Evolutionary conservation across 1,140 invertebrate genomes (phyloP).

Genomic region (Platyscapa corneri): DNA sequence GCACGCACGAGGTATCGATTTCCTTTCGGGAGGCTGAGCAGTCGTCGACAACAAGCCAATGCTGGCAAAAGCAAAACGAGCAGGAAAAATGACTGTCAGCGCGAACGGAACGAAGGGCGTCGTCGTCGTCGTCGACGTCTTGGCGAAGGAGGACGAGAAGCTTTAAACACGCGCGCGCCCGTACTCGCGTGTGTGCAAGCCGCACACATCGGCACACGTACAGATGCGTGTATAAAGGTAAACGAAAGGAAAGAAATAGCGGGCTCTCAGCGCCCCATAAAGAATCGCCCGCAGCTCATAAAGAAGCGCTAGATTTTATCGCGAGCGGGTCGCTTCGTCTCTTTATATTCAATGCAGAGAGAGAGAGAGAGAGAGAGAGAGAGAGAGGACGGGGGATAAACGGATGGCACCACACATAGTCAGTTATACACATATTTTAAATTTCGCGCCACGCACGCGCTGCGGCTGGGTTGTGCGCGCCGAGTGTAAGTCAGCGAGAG

Average conservation of each 20-base stretch:
- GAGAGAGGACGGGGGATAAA: neutral
- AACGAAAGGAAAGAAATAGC: slow-evolving; percentile 54
- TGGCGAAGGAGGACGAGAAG: slow-evolving; percentile 53
- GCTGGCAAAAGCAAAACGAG: neutral
- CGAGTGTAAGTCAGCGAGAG: slow-evolving; percentile 9
- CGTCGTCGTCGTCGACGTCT: slow-evolving; percentile 1
- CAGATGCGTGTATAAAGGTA: slow-evolving; percentile 29
- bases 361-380: slow-evolving; percentile 9
- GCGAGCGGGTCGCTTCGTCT: slow-evolving; percentile 59
- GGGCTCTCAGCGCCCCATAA: slow-evolving; percentile 66
- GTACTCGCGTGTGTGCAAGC: neutral
- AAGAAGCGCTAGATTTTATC: slow-evolving; percentile 75
- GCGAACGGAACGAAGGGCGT: slow-evolving; percentile 18
- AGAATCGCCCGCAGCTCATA: slow-evolving; percentile 74
- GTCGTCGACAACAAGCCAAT: neutral
- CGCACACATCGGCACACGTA: slow-evolving; percentile 30
- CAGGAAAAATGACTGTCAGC: slow-evolving; percentile 2
- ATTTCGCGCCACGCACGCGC: slow-evolving; percentile 51
- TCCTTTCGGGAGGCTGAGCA: slow-evolving; percentile 23
- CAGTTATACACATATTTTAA: slow-evolving; percentile 53
- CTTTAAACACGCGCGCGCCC: slow-evolving; percentile 50
- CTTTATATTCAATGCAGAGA: slow-evolving; percentile 48
- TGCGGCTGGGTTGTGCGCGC: slow-evolving; percentile 14
- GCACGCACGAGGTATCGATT: slow-evolving; percentile 55
- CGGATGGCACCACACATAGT: slow-evolving; percentile 2